Evolutionary conservation across 2,113 vertebrate species (phyloP).

Genomic region (Sinocyclocheilus rhinocerous): DNA sequence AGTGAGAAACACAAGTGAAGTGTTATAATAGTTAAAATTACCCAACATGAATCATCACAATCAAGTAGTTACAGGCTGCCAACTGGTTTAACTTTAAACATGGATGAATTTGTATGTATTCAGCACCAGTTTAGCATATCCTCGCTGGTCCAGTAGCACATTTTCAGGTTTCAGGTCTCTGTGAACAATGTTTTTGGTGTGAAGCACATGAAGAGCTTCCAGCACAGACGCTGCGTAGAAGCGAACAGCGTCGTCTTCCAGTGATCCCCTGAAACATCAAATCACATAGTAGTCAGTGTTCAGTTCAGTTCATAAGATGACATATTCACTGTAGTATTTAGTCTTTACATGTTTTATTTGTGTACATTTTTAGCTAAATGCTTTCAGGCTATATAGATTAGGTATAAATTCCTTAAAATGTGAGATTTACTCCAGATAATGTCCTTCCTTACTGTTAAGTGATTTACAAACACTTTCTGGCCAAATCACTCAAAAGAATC

Average conservation of each 20-base stretch:
- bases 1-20: neutral
- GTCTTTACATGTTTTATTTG: neutral
- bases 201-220: conserved; percentile 75
- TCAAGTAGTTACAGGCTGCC: neutral
- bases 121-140: conserved; percentile 80
- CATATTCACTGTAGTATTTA: neutral
- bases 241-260: conserved; percentile 71
- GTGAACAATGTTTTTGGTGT: conserved; percentile 68
- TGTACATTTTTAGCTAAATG: neutral
- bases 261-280: conserved; percentile 44
- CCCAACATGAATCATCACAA: neutral
- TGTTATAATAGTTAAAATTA: neutral
- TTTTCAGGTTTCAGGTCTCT: conserved; percentile 80
- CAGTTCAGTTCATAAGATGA: neutral
- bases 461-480: neutral
- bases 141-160: conserved; percentile 73
- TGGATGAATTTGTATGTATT: neutral
- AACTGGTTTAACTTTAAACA: neutral
- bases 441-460: neutral
- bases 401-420: neutral
- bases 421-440: neutral
- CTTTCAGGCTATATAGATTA: no score
- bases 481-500: neutral
- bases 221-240: conserved; percentile 77
- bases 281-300: neutral